Evolutionary conservation across 1,140 invertebrate genomes (phyloP), one percentile per base, ranked within the genome.

Genomic region (Nephotettix cincticeps): DNA sequence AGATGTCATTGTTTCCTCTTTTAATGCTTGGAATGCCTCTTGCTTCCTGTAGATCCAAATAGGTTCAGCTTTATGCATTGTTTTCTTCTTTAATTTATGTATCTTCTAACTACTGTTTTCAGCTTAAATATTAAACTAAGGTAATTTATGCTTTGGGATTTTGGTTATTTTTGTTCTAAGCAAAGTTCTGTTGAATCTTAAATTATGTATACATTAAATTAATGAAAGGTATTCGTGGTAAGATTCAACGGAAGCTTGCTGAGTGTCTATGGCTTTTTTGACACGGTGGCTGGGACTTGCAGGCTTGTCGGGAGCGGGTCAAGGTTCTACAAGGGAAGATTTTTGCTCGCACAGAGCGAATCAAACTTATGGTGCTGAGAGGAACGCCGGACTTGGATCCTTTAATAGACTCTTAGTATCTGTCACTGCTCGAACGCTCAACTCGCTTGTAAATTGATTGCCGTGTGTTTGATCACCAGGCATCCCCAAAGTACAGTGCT

Each of bases 271-370:
- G 30, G 58, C 43, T 70, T 45, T 65, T 32, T 61, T 70, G 54
- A 65, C 54, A 23, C 61, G 69, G 69, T 70, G 69, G 56, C 54
- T 70, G 69, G 66, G 19, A 54, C 64, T 71, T 81, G 73, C 85
- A 95, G 93, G 89, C 87, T 78, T 93, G 87, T 86, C 90, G 90
- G 80, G 93, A 96, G 82, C 88, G 87, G 83, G 90, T 94, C 74
- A 92, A 91, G 81, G 88, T 87, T 76, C 87, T 95, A 77, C 93
- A 95, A 82, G 92, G 88, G 86, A 95, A 94, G 86, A 92, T 96
- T 77, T 87, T 89, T 77, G 89, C 92, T 81, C 89, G 92, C 74
- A 90, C 89, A 79, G 93, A 96, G 83, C 90, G 93, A 78, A 91
- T 94, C 76, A 95, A 95, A 83, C 83, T 94, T 70, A 84, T 96